Evolutionary conservation across 1,140 invertebrate genomes (phyloP).

Genomic region (Phenacoccus solenopsis): DNA sequence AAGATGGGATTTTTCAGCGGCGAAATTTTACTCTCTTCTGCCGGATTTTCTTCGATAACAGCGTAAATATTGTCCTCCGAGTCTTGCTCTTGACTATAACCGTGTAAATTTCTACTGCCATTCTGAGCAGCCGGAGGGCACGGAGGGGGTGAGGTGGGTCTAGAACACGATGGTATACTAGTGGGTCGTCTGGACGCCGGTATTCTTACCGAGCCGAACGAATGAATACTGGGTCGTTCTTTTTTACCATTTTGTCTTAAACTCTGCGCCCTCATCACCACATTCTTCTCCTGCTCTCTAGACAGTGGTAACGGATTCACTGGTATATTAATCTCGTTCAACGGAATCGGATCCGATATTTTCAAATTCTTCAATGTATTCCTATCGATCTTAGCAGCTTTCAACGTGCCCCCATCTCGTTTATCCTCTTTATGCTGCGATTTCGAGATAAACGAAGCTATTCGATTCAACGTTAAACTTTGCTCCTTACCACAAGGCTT

Average conservation of each 20-base stretch:
- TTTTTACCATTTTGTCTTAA: conserved; percentile 47
- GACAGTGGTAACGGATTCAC: conserved; percentile 34
- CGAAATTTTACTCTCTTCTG: conserved; percentile 37
- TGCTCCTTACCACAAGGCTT: neutral
- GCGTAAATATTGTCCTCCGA: conserved; percentile 67
- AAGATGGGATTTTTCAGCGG: conserved; percentile 28
- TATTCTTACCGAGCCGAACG: conserved; percentile 65
- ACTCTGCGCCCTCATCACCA: conserved; percentile 57
- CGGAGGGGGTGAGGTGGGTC: conserved; percentile 16
- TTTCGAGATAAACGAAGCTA: conserved; percentile 58
- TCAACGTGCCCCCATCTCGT: conserved; percentile 3
- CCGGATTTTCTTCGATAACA: conserved; percentile 61
- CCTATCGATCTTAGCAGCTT: conserved; percentile 40
- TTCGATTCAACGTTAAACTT: conserved; percentile 45
- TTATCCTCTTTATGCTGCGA: conserved; percentile 32
- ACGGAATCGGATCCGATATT: conserved; percentile 66
- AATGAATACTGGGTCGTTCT: conserved; percentile 47
- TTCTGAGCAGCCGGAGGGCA: conserved; percentile 26
- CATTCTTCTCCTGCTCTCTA: conserved; percentile 37
- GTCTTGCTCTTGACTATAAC: conserved; percentile 10
- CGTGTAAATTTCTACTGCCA: too few relatives aligned
- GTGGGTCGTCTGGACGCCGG: conserved; percentile 47
- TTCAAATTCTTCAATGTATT: conserved; percentile 56
- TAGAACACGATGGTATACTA: conserved; percentile 42
- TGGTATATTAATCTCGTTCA: conserved; percentile 48